Evolutionary conservation across 2,888 invertebrate species (phyloP).

Genomic region (Cecidostiba fungosa): DNA sequence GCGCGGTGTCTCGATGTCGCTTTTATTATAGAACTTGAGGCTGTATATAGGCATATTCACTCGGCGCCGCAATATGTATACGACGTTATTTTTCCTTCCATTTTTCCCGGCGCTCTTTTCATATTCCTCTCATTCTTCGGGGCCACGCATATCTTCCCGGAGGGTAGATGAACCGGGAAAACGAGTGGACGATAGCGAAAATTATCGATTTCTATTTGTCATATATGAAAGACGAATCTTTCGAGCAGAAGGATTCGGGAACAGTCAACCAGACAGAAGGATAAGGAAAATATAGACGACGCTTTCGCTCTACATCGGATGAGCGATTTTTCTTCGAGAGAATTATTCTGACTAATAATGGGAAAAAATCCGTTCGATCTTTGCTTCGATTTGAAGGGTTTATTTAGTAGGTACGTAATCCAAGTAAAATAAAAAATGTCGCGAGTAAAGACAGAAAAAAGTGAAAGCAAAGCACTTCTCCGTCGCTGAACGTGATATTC

Average conservation of each 20-base stretch:
- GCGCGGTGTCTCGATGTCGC: slow-evolving; percentile 16
- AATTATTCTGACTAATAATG: neutral
- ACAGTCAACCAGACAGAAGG: neutral
- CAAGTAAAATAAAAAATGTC: too few relatives aligned
- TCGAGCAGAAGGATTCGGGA: neutral
- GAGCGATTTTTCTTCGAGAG: neutral
- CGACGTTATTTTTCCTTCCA: neutral
- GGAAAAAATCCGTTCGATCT: neutral
- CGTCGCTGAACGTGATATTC: too few relatives aligned
- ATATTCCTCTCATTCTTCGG: neutral
- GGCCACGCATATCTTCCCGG: neutral
- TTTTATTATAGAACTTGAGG: slow-evolving; percentile 25
- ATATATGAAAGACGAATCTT: neutral
- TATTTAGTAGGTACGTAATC: too few relatives aligned
- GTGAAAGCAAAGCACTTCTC: too few relatives aligned
- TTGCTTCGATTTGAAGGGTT: neutral
- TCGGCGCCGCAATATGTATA: neutral
- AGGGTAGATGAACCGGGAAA: neutral
- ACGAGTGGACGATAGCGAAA: neutral
- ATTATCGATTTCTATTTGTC: slow-evolving; percentile 23
- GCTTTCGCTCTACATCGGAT: neutral
- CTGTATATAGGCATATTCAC: slow-evolving; percentile 6
- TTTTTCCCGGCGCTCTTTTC: neutral
- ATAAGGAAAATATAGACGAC: neutral
- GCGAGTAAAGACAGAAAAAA: too few relatives aligned